Evolutionary conservation across 2,113 vertebrate genomes (phyloP).

Genomic region (Dinomys branickii): DNA sequence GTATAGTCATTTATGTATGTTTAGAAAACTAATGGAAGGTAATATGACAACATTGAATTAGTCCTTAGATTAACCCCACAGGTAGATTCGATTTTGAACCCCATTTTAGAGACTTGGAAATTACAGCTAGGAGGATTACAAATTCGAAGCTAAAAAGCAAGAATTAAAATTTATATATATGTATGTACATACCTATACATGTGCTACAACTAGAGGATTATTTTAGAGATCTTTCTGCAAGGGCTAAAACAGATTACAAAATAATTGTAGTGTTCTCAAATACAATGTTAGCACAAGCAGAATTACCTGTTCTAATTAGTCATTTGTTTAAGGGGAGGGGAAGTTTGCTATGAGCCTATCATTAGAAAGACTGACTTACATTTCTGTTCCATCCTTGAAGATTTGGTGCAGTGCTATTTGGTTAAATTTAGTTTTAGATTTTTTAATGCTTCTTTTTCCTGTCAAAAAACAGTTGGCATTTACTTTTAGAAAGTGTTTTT

Average conservation of each 20-base stretch:
- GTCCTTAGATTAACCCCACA: neutral
- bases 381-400: conserved; percentile 2
- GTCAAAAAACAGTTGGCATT: conserved; percentile 75
- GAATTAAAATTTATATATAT: conserved; percentile 36
- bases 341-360: conserved; percentile 70
- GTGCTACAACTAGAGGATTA: conserved; percentile 35
- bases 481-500: conserved; percentile 76
- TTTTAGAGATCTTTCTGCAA: conserved; percentile 74
- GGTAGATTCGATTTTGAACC: conserved; percentile 44
- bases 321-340: conserved; percentile 55
- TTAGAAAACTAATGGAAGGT: conserved; percentile 56
- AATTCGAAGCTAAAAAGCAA: conserved; percentile 42
- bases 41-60: conserved; percentile 24
- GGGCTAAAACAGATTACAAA: conserved; percentile 72
- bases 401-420: conserved; percentile 31
- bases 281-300: conserved; percentile 56
- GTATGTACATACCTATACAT: neutral
- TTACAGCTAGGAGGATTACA: neutral
- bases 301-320: conserved; percentile 78
- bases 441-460: conserved; percentile 29
- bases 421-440: conserved; percentile 55
- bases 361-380: conserved; percentile 31
- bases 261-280: conserved; percentile 68
- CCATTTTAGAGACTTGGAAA: conserved; percentile 57
- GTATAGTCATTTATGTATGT: neutral